Evolutionary conservation across 1,140 invertebrate genomes (phyloP).

Genomic region (Drosophila pectinifera): DNA sequence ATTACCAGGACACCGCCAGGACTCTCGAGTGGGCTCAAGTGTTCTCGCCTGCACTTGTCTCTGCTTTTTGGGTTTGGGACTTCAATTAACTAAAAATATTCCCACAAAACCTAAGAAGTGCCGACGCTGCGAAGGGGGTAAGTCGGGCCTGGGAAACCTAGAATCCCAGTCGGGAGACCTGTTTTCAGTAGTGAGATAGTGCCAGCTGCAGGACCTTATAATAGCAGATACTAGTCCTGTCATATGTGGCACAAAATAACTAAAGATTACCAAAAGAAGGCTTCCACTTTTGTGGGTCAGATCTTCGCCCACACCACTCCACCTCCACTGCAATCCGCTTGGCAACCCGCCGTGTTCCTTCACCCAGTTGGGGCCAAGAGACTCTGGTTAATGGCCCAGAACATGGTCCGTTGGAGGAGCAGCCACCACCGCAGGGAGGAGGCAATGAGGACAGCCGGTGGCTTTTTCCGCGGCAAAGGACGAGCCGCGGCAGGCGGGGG

Average conservation of each 20-base stretch:
- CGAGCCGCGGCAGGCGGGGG: background rate
- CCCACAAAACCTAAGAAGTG: conserved; percentile 12
- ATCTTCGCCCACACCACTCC: no score
- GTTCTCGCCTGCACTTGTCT: conserved; percentile 28
- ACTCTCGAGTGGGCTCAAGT: conserved; percentile 25
- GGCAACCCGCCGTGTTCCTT: conserved; percentile 2
- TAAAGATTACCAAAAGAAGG: no score
- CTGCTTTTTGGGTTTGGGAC: conserved; percentile 6
- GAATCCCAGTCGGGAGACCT: background rate
- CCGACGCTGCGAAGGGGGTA: conserved; percentile 32
- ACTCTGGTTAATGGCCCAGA: conserved; percentile 10
- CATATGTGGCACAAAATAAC: no score
- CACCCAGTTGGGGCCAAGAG: conserved; percentile 15
- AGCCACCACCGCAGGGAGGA: conserved; percentile 16
- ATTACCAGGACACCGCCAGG: conserved; percentile 36
- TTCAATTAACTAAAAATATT: conserved; percentile 31
- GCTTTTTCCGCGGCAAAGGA: conserved; percentile 17
- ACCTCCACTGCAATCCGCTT: no score
- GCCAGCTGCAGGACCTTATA: background rate
- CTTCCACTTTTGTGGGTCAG: no score
- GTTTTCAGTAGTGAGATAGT: background rate
- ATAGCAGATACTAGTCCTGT: no score
- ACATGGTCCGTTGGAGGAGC: conserved; percentile 21
- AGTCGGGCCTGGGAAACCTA: conserved; percentile 5
- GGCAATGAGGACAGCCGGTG: conserved; percentile 65